Evolutionary conservation across 2,888 invertebrate genomes (phyloP), one percentile per base, ranked within the genome.

Genomic region (Nezara viridula): DNA sequence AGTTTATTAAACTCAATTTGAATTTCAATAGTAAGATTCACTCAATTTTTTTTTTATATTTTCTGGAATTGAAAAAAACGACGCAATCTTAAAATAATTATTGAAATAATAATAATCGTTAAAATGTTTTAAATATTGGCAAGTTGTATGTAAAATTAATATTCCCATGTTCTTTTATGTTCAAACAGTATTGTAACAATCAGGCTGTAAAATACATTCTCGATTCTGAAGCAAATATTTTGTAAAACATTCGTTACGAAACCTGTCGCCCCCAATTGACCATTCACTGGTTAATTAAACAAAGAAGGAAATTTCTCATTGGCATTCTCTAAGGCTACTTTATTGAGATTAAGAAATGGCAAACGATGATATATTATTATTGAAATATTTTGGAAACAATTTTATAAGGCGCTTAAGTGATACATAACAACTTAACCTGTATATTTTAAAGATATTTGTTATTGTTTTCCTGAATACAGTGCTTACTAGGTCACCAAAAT

Each of bases 261-360:
- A 81, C 44, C 21, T 44, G 40, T 81, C 81, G 44, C 81, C 44
- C 81, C 81, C 81, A 44, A 44, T 81, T 19, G 81, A 40, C 81
- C 81, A 81, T 81, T 81, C 81, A 81, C 81, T 81, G 81, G 40
- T 81, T 81, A 81, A 81, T 81, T 81, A 81, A 81, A 81, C 81
- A 81, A 81, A 81, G 47, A 81, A 81, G 21, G 44, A 47, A 40
- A 47, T 44, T 81, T 81, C 66, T 37, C 66, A 19, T 73, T 73
- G 9, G 32, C 27, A 60, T 60, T 60, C 32, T 60, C 60, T 1
- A 14, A 32, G 55, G 55, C 27, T 60, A 16, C 27, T 60, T 60
- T 60, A 3, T 27, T 16, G 27, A 60, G 27, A 60, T 14, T 60
- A 5, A 27, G n/a, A 60, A 27, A 60, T 55, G n/a, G 9, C 24